Base-by-base conservation (phyloP, 2,888 invertebrate species). In the Pachydiplax longipennis region DNA sequence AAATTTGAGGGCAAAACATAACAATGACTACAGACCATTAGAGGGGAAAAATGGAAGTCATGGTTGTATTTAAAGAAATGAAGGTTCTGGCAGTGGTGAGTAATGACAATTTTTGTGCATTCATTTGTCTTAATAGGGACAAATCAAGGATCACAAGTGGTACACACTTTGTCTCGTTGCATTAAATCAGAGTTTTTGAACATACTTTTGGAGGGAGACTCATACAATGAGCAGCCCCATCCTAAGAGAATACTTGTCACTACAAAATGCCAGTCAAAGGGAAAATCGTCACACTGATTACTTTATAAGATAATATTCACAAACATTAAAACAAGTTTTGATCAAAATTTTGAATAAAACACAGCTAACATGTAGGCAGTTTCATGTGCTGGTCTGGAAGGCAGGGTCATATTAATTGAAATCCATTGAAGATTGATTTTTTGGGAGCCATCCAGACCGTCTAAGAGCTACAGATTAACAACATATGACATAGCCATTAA, bases 51-150 rank as follows among this genome's bases (percentile, higher is more conserved):
- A 58, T 37, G 87, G 87, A 87, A 87, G 87, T 61, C 61, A 65
- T 37, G 58, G 87, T 61, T 87, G 65, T 37, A 65, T 87, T 37
- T 87, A 61, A 87, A 87, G 15, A 65, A 87, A 65, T 87, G 37
- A 87, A 37, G 58, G 58, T 61, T 37, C 61, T 87, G 87, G 87
- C 87, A 87, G 87, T 87, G 87, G 87, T 87, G 87, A n/a, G n/a
- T n/a, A n/a, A 87, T 87, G 87, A 87, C 87, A 87, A 61, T 35
- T 65, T 87, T 87, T 87, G 87, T 87, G 87, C 87, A 65, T 87
- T 87, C 58, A 87, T 87, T 87, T 87, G 87, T 37, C 87, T 37
- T 61, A 5, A 22, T 61, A 37, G 61, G 87, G 83, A 83, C 83
- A 83, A 83, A 83, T 83, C 83, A 83, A 83, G 58, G 61, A 87